phyloP scores from a whole-genome alignment of 2,797 vertebrate genomes.

The Microhierax caerulescens region DNA sequence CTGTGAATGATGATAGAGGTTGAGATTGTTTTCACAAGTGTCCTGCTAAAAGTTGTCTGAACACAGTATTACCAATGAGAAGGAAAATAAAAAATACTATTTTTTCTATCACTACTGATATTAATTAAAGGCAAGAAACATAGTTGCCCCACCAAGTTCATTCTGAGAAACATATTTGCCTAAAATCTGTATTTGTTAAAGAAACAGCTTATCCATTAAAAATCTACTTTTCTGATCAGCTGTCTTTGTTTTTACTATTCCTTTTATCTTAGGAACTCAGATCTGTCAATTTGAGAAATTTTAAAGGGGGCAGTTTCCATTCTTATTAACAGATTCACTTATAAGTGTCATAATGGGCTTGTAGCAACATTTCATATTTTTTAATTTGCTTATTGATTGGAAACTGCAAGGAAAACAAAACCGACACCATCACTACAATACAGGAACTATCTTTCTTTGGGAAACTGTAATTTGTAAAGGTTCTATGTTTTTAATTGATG shows the following conservation, averaged over 20 bases:
- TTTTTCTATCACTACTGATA: background rate
- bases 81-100: background rate
- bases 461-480: background rate
- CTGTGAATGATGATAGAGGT: background rate
- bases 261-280: background rate
- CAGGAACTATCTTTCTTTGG: background rate
- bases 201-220: background rate
- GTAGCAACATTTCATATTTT: background rate
- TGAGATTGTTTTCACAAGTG: background rate
- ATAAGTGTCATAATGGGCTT: background rate
- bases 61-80: background rate
- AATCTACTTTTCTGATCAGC: background rate
- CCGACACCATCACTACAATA: background rate
- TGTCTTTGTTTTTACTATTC: background rate
- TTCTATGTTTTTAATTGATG: background rate
- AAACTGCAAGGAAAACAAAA: background rate
- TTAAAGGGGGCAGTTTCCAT: background rate
- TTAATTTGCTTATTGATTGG: background rate
- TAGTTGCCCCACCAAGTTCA: accelerated
- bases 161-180: background rate
- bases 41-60: background rate
- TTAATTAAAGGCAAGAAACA: background rate
- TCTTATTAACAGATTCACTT: background rate
- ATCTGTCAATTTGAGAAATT: background rate
- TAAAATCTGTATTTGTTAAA: background rate